Percentiles rank a stretch among this genome's conserved stretches.
Conservation (phyloP, 1,140 invertebrate species). For the Mizuhopecten yessoensis region DNA sequence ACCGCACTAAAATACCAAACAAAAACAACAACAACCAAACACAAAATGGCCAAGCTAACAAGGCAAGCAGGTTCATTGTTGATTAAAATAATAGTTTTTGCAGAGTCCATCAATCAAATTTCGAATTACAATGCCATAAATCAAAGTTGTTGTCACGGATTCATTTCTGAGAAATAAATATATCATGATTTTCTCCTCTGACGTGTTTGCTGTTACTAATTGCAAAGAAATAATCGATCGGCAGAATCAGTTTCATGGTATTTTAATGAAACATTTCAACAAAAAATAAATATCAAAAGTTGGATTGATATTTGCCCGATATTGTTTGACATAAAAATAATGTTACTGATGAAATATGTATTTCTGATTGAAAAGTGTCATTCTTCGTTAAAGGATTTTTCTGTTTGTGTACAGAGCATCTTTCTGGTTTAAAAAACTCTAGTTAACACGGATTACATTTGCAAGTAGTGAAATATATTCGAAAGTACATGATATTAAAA, state of each 20-base stretch:
- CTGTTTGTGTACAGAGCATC: too few relatives aligned
- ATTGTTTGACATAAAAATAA: background rate
- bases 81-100: background rate
- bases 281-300: background rate
- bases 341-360: background rate
- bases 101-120: background rate
- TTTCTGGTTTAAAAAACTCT: too few relatives aligned
- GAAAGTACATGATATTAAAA: too few relatives aligned
- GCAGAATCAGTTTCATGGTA: background rate
- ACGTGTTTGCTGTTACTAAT: background rate
- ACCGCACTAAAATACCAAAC: too few relatives aligned
- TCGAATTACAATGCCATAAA: background rate
- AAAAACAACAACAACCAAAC: too few relatives aligned
- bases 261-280: background rate
- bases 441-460: too few relatives aligned
- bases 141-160: background rate
- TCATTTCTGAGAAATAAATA: background rate
- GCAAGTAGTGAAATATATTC: too few relatives aligned
- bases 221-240: background rate
- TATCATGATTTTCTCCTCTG: background rate
- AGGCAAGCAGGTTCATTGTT: too few relatives aligned
- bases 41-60: too few relatives aligned
- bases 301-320: background rate
- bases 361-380: too few relatives aligned
- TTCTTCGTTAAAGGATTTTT: too few relatives aligned